phyloP scores from a whole-genome alignment of 2,113 vertebrate genomes.

The Callopanchax toddi region DNA sequence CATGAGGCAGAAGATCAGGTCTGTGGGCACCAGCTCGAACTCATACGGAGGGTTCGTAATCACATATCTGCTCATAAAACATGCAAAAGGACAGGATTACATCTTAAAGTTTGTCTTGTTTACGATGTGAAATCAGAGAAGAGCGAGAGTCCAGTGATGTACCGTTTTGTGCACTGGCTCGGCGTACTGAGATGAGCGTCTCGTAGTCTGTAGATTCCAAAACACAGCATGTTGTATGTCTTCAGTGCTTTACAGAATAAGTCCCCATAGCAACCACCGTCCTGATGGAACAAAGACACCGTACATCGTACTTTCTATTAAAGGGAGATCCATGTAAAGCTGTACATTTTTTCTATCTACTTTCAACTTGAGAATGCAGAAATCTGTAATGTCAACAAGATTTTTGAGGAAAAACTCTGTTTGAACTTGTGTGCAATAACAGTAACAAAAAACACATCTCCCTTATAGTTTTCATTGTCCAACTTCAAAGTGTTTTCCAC shows the following conservation, averaged over 20 bases:
- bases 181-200: slow-evolving; percentile 90
- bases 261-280: slow-evolving; percentile 98
- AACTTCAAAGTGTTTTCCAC: slow-evolving; percentile 30
- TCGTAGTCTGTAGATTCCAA: slow-evolving; percentile 98
- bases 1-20: slow-evolving; percentile 99
- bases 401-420: slow-evolving; percentile 1
- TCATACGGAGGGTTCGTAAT: slow-evolving; percentile 98
- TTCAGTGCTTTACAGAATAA: slow-evolving; percentile 99
- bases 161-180: slow-evolving; percentile 96
- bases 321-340: slow-evolving; percentile 16
- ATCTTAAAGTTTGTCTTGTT: background rate
- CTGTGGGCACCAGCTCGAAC: slow-evolving; percentile 97
- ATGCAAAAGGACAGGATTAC: background rate
- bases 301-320: background rate
- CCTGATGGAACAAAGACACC: slow-evolving; percentile 77
- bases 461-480: slow-evolving; percentile 41
- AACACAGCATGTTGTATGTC: slow-evolving; percentile 99
- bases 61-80: slow-evolving; percentile 85
- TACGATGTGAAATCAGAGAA: background rate
- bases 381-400: no score
- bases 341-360: no score
- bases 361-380: no score
- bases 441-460: slow-evolving; percentile 40
- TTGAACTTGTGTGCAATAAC: slow-evolving; percentile 21
- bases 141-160: slow-evolving; percentile 20